Percentiles rank a stretch among this genome's conserved stretches.
These are phyloP conservation scores for Disparrhopalites patrizii DNA, from an alignment of 2,888 invertebrate genomes.

Conservation along the genomic window DNA sequence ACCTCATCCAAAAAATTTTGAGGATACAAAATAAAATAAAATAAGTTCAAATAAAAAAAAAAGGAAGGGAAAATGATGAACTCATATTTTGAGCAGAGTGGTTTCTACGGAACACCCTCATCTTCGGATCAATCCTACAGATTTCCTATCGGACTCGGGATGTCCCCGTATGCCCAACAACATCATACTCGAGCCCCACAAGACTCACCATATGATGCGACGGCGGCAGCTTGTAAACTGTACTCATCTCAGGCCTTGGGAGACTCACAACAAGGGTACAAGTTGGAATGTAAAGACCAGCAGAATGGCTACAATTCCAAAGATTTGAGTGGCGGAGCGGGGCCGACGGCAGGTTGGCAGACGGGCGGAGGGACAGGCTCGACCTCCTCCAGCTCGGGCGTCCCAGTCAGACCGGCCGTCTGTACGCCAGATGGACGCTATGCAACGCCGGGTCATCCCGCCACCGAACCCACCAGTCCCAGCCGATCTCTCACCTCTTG, in stretches of 20 bases:
- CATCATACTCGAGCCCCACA: conserved; percentile 77
- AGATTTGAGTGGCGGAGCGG: conserved; percentile 56
- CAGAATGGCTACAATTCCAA: conserved; percentile 58
- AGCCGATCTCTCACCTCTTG: conserved; percentile 65
- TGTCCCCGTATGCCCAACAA: conserved; percentile 75
- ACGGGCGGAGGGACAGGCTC: conserved; percentile 60
- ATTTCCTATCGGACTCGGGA: conserved; percentile 78
- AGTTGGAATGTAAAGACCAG: conserved; percentile 73
- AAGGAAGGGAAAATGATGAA: conserved; percentile 62
- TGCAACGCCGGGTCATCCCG: conserved; percentile 44
- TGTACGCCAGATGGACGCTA: conserved; percentile 67
- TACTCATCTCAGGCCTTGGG: conserved; percentile 63
- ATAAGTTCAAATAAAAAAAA: too few relatives aligned
- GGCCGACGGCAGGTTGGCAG: conserved; percentile 58
- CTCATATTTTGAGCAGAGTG: conserved; percentile 94
- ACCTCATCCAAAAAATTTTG: too few relatives aligned
- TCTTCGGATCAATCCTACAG: conserved; percentile 77
- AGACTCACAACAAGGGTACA: conserved; percentile 60
- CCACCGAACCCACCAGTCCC: conserved; percentile 48
- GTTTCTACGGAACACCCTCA: conserved; percentile 85
- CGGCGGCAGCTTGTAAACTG: conserved; percentile 73
- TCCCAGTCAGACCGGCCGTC: conserved; percentile 75
- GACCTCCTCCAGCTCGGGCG: conserved; percentile 49
- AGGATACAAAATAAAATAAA: too few relatives aligned
- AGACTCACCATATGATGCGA: conserved; percentile 87